Base-by-base conservation (phyloP, 1,140 invertebrate species). In the Elymnias hypermnestra region DNA sequence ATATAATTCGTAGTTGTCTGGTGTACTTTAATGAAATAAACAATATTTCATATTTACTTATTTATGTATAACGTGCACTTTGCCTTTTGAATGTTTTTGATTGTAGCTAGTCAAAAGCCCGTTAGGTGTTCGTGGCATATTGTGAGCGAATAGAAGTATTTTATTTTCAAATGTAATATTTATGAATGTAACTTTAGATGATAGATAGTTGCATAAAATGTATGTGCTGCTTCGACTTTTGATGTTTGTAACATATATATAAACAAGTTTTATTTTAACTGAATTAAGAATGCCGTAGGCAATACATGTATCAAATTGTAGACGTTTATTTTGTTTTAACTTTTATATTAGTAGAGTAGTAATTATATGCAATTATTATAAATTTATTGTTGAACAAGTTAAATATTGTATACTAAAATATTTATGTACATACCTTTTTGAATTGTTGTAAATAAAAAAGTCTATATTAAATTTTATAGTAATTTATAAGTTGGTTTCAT, bases 391-490 rank as follows among this genome's bases (percentile, higher is more conserved):
- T 72, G 63, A 68, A 56, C 67, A 71, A 76, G 51, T 74, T 71
- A 63, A 75, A 76, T 72, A 69, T 77, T 77, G 70, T 73, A 60
- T 70, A 71, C 72, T 68, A 58, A 67, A 68, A 73, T 69, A 74
- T 76, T 57, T 77, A 72, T 75, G 70, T 83, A 75, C 60, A 79
- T 83, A 75, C 57, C 63, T 74, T 73, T 69, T 76, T 72, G 68
- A 72, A 75, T 79, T 76, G 71, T 77, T 83, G 78, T 83, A 79
- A 81, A 83, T 81, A 78, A 68, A 81, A n/a, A 74, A 73, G 68
- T 79, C 64, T 76, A 83, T 76, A 52, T 65, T 46, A 12, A 41
- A 39, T 22, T 23, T 42, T 40, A 38, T 40, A 37, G 10, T 46
- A 5, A 33, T 13, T 18, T 21, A 15, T 42, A 42, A 43, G 46